Evolutionary conservation across 2,797 vertebrate genomes (phyloP).

Genomic region (Galagoides demidoff): DNA sequence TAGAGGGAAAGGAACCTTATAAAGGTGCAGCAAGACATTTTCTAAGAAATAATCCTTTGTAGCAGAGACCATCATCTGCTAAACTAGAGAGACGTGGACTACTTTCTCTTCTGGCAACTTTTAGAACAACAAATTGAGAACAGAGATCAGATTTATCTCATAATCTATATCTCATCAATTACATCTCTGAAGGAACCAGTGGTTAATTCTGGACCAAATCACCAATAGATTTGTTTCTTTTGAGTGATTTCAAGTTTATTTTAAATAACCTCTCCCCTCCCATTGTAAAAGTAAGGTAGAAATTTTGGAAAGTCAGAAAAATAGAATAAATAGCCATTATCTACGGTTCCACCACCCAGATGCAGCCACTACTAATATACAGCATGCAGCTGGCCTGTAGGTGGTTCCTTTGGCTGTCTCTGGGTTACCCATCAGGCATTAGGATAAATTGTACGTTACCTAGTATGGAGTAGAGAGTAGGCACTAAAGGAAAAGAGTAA

Average conservation of each 20-base stretch:
- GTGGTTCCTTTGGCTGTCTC: background rate
- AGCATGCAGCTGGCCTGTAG: background rate
- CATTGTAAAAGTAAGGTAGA: background rate
- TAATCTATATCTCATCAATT: background rate
- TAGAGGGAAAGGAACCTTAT: slow-evolving; percentile 60
- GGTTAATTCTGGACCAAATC: slow-evolving; percentile 11
- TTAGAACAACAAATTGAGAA: slow-evolving; percentile 43
- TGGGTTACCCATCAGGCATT: background rate
- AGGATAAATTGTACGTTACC: background rate
- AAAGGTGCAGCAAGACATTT: slow-evolving; percentile 58
- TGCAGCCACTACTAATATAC: background rate
- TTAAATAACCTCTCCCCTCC: background rate
- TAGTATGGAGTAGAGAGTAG: background rate
- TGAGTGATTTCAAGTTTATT: slow-evolving; percentile 34
- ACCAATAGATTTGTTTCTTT: slow-evolving; percentile 32
- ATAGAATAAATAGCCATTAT: background rate
- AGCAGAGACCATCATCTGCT: slow-evolving; percentile 27
- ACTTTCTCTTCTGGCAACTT: slow-evolving; percentile 31
- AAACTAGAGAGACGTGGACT: background rate
- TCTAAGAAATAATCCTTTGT: slow-evolving; percentile 57
- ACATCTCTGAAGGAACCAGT: background rate
- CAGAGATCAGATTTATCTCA: slow-evolving; percentile 44
- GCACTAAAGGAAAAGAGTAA: background rate
- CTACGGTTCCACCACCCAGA: background rate
- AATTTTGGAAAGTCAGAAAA: background rate